These are phyloP conservation scores for Chrysaora quinquecirrha DNA, from an alignment of 30 jellyfish, hydroid and myxozoan genomes.

Conservation along the genomic window DNA sequence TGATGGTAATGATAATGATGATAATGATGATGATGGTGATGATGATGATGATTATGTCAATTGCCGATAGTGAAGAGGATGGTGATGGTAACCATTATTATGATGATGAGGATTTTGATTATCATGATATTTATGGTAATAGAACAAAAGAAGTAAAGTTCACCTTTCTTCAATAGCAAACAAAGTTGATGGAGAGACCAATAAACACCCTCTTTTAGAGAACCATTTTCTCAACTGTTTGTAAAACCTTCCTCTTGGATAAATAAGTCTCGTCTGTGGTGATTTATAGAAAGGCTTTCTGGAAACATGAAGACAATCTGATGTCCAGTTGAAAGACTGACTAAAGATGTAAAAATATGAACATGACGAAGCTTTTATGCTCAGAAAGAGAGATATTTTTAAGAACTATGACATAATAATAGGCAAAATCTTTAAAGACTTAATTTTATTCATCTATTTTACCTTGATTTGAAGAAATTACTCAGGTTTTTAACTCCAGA, in stretches of 20 bases:
- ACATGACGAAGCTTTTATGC: too few relatives aligned
- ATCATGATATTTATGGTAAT: too few relatives aligned
- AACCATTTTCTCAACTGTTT: conserved; percentile 69
- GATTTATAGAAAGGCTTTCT: conserved; percentile 68
- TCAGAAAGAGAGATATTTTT: background rate
- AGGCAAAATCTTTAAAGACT: background rate
- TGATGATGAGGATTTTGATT: too few relatives aligned
- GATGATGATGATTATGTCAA: too few relatives aligned
- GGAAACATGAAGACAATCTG: conserved; percentile 48
- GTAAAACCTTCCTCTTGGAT: conserved; percentile 77
- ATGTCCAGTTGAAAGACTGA: conserved; percentile 9
- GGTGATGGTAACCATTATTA: too few relatives aligned
- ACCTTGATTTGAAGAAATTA: background rate
- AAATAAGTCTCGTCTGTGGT: conserved; percentile 72
- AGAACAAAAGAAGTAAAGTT: too few relatives aligned
- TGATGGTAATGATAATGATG: too few relatives aligned
- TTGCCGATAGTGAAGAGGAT: too few relatives aligned
- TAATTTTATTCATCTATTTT: background rate
- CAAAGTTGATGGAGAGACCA: conserved; percentile 45
- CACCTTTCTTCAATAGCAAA: conserved; percentile 59
- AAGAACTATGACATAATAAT: background rate
- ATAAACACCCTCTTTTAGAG: conserved; percentile 62
- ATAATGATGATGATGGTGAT: too few relatives aligned
- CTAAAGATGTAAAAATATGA: too few relatives aligned
- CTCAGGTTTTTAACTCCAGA: background rate